Evolutionary conservation across 2,888 invertebrate species (phyloP).

Genomic region (Apotomis turbidana): DNA sequence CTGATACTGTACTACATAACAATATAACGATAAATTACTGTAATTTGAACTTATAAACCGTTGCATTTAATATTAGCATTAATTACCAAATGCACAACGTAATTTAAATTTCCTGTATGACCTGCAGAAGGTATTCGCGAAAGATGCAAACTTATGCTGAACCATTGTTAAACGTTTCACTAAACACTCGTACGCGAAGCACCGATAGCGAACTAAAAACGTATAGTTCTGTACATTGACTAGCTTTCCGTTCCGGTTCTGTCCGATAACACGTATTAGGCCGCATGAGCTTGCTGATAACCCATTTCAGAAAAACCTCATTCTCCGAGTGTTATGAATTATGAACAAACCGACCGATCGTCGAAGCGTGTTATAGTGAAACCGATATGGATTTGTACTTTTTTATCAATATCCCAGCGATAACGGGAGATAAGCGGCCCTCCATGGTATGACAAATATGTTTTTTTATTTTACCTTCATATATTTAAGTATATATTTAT

Average conservation of each 20-base stretch:
- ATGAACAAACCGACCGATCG: background rate
- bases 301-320: no score
- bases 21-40: no score
- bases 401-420: constrained; percentile 18
- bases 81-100: constrained; percentile 33
- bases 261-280: background rate
- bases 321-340: no score
- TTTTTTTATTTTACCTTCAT: background rate
- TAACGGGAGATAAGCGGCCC: constrained; percentile 7
- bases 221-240: background rate
- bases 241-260: background rate
- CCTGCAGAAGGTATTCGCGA: background rate
- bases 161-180: background rate
- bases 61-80: background rate
- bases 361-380: background rate
- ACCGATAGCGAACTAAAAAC: background rate
- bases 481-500: background rate
- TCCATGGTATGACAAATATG: background rate
- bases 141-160: background rate
- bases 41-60: no score
- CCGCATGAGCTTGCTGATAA: no score
- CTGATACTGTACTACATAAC: no score
- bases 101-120: constrained; percentile 7
- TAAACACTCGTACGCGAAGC: background rate
- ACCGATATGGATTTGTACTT: background rate